Percentiles rank a stretch among this genome's conserved stretches.
Evolutionary conservation across 2,797 vertebrate species (phyloP).

Genomic region (Pangasius macronema): DNA sequence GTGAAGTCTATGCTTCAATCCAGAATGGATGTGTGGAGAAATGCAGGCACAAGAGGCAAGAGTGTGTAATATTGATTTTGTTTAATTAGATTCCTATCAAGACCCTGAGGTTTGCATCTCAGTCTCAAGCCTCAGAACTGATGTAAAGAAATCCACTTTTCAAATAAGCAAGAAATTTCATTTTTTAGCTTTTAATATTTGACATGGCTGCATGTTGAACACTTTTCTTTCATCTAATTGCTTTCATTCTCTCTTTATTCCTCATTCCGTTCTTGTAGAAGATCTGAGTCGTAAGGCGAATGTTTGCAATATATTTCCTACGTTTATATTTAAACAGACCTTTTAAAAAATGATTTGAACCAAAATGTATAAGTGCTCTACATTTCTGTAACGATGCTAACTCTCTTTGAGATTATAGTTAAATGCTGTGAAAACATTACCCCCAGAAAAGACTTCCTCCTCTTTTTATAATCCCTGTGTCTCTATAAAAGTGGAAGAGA

Average conservation of each 20-base stretch:
- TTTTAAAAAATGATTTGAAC: not conserved
- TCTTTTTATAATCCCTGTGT: constrained; percentile 26
- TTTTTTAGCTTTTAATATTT: constrained; percentile 49
- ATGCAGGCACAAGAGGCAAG: constrained; percentile 43
- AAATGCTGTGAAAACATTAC: constrained; percentile 21
- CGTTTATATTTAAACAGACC: not conserved
- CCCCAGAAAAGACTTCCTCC: constrained; percentile 1
- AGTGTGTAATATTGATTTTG: constrained; percentile 73
- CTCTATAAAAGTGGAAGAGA: constrained; percentile 21
- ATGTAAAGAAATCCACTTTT: constrained; percentile 54
- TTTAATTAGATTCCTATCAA: constrained; percentile 78
- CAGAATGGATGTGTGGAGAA: constrained; percentile 45
- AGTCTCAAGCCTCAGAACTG: constrained; percentile 50
- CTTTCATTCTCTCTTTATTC: constrained; percentile 10
- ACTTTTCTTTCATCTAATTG: constrained; percentile 28
- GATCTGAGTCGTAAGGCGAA: not conserved
- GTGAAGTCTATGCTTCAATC: constrained; percentile 52
- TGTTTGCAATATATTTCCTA: not conserved
- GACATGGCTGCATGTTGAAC: constrained; percentile 26
- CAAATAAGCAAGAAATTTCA: constrained; percentile 37
- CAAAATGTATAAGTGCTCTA: not conserved
- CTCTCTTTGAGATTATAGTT: constrained; percentile 12
- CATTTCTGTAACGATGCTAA: constrained; percentile 7
- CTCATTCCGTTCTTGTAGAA: not conserved
- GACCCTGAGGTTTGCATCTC: constrained; percentile 59